Percentiles rank a stretch among this genome's conserved stretches.
Conservation (phyloP, 2,113 vertebrate species). For the Crotalus horridus region DNA sequence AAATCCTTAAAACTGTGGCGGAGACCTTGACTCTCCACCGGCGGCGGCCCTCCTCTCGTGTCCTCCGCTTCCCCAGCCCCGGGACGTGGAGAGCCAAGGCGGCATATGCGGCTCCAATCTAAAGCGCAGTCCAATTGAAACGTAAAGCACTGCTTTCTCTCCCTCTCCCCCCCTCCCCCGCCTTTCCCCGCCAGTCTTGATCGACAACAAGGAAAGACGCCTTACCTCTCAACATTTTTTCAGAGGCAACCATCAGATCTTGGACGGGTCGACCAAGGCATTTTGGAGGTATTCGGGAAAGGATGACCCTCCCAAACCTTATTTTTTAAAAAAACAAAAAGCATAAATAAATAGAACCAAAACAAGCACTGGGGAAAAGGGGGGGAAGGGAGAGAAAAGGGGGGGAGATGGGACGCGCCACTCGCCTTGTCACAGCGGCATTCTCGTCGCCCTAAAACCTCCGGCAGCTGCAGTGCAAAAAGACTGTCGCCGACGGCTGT, state of each 20-base stretch:
- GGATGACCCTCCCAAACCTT: slow-evolving; percentile 41
- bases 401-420: slow-evolving; percentile 35
- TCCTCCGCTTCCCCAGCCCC: slow-evolving; percentile 20
- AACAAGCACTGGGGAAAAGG: not conserved
- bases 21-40: not conserved
- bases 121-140: not conserved
- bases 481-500: slow-evolving; percentile 45
- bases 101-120: not conserved
- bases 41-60: slow-evolving; percentile 7
- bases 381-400: not conserved
- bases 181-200: not conserved
- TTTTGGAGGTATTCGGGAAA: slow-evolving; percentile 60
- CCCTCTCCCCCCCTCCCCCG: not conserved
- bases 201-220: slow-evolving; percentile 16
- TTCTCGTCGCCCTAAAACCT: slow-evolving; percentile 45
- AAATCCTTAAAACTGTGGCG: not conserved
- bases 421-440: slow-evolving; percentile 59
- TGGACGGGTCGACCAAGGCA: slow-evolving; percentile 59
- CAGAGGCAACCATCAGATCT: slow-evolving; percentile 56
- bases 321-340: not conserved
- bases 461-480: slow-evolving; percentile 52
- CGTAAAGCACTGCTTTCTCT: not conserved
- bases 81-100: not conserved
- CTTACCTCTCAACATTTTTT: slow-evolving; percentile 73
- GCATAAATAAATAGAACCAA: not conserved